Evolutionary conservation across 2,797 vertebrate species (phyloP).

Genomic region (Poeciliopsis presidionis): DNA sequence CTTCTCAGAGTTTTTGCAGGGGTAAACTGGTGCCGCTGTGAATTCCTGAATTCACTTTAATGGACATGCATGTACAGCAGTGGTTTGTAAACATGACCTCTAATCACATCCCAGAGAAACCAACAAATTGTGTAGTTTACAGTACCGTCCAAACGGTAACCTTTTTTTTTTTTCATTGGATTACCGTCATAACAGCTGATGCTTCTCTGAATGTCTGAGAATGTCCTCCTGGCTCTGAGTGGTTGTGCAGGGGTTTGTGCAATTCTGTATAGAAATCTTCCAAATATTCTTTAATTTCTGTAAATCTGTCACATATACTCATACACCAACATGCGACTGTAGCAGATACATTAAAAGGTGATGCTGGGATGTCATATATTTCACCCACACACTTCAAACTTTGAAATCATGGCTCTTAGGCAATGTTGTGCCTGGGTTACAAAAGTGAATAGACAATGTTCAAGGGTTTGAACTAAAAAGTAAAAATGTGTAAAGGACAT

Average conservation of each 20-base stretch:
- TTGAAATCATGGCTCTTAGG: not conserved
- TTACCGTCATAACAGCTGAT: not conserved
- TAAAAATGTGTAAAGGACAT: not conserved
- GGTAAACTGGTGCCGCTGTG: not conserved
- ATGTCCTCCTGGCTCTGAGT: too few relatives aligned
- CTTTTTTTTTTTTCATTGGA: not conserved
- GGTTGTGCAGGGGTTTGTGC: too few relatives aligned
- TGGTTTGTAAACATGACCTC: not conserved
- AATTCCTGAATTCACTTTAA: not conserved
- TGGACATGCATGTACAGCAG: not conserved
- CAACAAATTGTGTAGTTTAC: not conserved
- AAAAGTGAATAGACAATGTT: not conserved
- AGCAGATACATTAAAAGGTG: not conserved
- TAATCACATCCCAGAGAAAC: not conserved
- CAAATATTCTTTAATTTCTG: not conserved
- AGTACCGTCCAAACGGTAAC: not conserved
- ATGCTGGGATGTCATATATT: not conserved
- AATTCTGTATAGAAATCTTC: not conserved
- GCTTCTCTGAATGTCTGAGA: not conserved
- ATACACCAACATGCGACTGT: not conserved
- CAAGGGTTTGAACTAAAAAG: not conserved
- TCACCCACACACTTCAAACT: not conserved
- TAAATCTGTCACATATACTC: not conserved
- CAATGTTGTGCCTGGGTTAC: not conserved
- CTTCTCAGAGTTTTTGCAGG: not conserved